phyloP scores from a whole-genome alignment of 2,113 vertebrate genomes.

The Aptenodytes patagonicus region DNA sequence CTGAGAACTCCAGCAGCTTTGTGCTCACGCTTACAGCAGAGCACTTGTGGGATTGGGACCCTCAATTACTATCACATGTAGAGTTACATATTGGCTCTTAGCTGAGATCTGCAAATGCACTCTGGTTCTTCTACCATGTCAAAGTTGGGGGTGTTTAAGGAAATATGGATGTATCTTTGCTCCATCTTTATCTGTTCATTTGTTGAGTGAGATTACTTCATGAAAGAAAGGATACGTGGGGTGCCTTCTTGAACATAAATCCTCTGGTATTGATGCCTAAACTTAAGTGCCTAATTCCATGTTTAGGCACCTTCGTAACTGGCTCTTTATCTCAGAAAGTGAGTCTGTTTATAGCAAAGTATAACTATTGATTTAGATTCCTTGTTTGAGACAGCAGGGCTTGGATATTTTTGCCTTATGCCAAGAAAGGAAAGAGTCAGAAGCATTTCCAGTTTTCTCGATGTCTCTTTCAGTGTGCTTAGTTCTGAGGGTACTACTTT shows the following conservation, averaged over 20 bases:
- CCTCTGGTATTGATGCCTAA: neutral
- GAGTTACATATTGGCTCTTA: neutral
- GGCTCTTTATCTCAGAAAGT: neutral
- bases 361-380: slow-evolving; percentile 27
- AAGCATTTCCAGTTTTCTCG: neutral
- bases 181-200: neutral
- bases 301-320: neutral
- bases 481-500: neutral
- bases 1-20: slow-evolving; percentile 58
- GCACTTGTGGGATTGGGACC: slow-evolving; percentile 44
- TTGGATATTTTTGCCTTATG: neutral
- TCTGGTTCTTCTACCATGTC: slow-evolving; percentile 19
- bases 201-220: slow-evolving; percentile 1
- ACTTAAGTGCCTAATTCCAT: neutral
- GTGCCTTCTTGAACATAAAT: slow-evolving; percentile 7
- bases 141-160: neutral
- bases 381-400: neutral
- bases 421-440: neutral
- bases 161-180: neutral
- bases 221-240: neutral
- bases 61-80: slow-evolving; percentile 62
- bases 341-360: neutral
- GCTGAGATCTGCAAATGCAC: slow-evolving; percentile 49
- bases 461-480: neutral
- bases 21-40: slow-evolving; percentile 34